Percentiles rank a stretch among this genome's conserved stretches.
These are phyloP conservation scores for Himalopsyche kuldschensis DNA, from an alignment of 2,888 invertebrate species.

Conservation along the genomic window DNA sequence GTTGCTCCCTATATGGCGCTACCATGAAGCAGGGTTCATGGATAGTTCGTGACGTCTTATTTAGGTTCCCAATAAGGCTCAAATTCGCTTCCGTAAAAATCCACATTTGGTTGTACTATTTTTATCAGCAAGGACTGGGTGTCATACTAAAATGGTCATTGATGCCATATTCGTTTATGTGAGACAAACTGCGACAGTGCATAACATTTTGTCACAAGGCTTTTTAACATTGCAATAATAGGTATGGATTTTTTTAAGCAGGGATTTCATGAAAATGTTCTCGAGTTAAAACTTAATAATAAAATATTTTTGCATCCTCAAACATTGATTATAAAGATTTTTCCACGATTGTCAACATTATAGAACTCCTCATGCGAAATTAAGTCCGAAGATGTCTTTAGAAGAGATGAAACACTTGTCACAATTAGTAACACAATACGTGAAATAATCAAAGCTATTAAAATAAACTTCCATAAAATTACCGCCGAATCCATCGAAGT, in stretches of 20 bases:
- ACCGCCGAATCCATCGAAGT: background rate
- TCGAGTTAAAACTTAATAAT: too few species aligned
- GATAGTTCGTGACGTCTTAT: background rate
- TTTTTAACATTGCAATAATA: too few species aligned
- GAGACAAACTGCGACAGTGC: background rate
- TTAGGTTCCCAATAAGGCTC: background rate
- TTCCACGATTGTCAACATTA: too few species aligned
- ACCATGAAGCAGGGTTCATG: background rate
- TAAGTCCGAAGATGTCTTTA: too few species aligned
- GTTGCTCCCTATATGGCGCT: background rate
- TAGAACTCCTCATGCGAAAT: too few species aligned
- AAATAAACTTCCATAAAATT: slow-evolving; percentile 4
- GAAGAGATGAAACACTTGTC: too few species aligned
- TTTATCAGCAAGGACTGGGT: background rate
- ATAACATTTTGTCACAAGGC: background rate
- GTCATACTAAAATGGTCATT: background rate
- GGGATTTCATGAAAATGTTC: too few species aligned
- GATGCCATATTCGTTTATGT: background rate
- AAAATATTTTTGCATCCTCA: too few species aligned
- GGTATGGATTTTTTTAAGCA: too few species aligned
- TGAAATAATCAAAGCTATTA: too few species aligned
- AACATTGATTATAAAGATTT: too few species aligned
- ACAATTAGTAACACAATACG: too few species aligned
- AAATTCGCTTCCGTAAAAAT: background rate
- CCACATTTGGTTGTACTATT: background rate